These are phyloP conservation scores for Meteorus cinctellus DNA, from an alignment of 2,888 invertebrate genomes.

Conservation along the genomic window DNA sequence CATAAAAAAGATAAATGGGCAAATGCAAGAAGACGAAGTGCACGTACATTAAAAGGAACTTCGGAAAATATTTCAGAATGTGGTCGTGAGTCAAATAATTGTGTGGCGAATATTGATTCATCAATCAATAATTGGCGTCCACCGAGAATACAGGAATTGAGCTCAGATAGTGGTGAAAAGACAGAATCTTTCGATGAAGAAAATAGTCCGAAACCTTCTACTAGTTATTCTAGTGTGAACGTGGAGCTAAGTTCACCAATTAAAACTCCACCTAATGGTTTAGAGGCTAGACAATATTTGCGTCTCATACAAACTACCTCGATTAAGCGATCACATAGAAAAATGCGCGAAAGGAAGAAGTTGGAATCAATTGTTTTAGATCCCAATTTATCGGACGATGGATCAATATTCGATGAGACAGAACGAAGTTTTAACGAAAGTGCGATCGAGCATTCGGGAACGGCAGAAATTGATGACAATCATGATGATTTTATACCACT, in stretches of 20 bases:
- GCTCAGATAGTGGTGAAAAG: slow-evolving; percentile 30
- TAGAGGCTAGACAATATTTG: slow-evolving; percentile 56
- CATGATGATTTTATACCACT: slow-evolving; percentile 10
- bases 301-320: slow-evolving; percentile 61
- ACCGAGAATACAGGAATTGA: slow-evolving; percentile 25
- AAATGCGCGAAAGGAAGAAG: slow-evolving; percentile 57
- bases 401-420: slow-evolving; percentile 64
- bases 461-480: slow-evolving; percentile 31
- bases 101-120: slow-evolving; percentile 37
- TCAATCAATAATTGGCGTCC: slow-evolving; percentile 44
- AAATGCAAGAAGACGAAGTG: slow-evolving; percentile 26
- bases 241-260: slow-evolving; percentile 32
- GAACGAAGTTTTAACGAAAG: slow-evolving; percentile 50
- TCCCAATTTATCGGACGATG: slow-evolving; percentile 62
- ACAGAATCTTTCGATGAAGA: slow-evolving; percentile 30
- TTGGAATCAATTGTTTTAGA: slow-evolving; percentile 44
- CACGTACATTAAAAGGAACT: not conserved
- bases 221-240: slow-evolving; percentile 46
- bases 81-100: slow-evolving; percentile 24
- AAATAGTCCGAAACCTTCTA: slow-evolving; percentile 51
- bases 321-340: slow-evolving; percentile 65
- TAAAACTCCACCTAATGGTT: slow-evolving; percentile 64
- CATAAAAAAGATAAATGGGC: slow-evolving; percentile 66
- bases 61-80: not conserved
- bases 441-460: slow-evolving; percentile 13